phyloP scores from a whole-genome alignment of 2,797 vertebrate species.

The Podarcis siculus region DNA sequence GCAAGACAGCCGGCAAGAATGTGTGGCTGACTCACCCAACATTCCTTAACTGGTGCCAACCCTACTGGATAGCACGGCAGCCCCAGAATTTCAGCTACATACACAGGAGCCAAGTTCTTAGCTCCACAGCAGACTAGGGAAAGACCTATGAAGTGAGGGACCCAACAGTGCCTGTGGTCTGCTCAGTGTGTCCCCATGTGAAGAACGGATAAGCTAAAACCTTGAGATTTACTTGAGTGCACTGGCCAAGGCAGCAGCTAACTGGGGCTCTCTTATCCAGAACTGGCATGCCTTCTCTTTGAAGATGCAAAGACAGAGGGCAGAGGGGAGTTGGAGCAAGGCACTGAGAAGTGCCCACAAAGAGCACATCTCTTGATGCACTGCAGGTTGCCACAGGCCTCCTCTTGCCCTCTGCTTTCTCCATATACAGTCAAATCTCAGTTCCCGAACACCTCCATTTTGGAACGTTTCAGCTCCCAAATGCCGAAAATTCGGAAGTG shows the following conservation, averaged over 20 bases:
- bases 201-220: not conserved
- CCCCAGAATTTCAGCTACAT: not conserved
- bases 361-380: not conserved
- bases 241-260: not conserved
- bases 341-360: no score
- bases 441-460: no score
- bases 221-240: not conserved
- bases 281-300: not conserved
- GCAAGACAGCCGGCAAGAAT: not conserved
- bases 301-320: no score
- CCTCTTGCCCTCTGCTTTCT: not conserved
- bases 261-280: not conserved
- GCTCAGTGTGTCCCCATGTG: not conserved
- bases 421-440: no score
- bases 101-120: not conserved
- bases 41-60: not conserved
- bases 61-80: not conserved
- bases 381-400: no score
- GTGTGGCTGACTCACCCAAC: not conserved
- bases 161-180: not conserved
- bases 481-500: fast-evolving
- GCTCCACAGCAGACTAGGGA: not conserved
- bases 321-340: no score
- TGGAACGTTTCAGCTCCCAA: no score
- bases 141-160: not conserved